phyloP scores from a whole-genome alignment of 2,888 invertebrate genomes.

The Drosophila kokeensis region DNA sequence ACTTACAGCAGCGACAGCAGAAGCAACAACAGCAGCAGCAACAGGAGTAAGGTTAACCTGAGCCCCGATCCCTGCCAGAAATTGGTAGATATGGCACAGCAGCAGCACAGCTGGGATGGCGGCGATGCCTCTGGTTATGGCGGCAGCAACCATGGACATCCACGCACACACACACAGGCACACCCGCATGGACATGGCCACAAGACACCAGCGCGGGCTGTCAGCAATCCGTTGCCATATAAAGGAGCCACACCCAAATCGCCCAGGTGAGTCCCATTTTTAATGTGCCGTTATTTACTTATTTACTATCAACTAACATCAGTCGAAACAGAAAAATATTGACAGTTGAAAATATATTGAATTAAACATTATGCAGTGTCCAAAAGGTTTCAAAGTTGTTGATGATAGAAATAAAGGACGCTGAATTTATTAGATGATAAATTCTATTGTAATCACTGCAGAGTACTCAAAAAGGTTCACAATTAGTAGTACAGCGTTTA shows the following conservation, averaged over 20 bases:
- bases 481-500: not conserved
- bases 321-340: too few relatives aligned
- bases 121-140: constrained; percentile 44
- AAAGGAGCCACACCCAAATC: constrained; percentile 82
- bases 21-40: constrained; percentile 8
- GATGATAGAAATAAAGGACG: not conserved
- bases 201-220: constrained; percentile 71
- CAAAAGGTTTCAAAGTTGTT: not conserved
- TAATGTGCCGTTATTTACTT: not conserved
- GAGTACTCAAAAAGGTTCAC: not conserved
- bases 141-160: constrained; percentile 43
- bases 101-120: constrained; percentile 80
- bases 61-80: constrained; percentile 10
- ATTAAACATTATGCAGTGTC: too few relatives aligned
- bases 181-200: constrained; percentile 38
- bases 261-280: constrained; percentile 76
- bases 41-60: constrained; percentile 11
- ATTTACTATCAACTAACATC: not conserved
- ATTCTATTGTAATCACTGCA: not conserved
- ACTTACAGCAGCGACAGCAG: constrained; percentile 54
- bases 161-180: constrained; percentile 37
- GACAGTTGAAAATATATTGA: too few relatives aligned
- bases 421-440: not conserved
- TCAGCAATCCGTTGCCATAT: constrained; percentile 80
- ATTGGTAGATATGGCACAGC: constrained; percentile 65